These are phyloP conservation scores for Esox niger DNA, from an alignment of 2,113 vertebrate genomes.

Conservation along the genomic window DNA sequence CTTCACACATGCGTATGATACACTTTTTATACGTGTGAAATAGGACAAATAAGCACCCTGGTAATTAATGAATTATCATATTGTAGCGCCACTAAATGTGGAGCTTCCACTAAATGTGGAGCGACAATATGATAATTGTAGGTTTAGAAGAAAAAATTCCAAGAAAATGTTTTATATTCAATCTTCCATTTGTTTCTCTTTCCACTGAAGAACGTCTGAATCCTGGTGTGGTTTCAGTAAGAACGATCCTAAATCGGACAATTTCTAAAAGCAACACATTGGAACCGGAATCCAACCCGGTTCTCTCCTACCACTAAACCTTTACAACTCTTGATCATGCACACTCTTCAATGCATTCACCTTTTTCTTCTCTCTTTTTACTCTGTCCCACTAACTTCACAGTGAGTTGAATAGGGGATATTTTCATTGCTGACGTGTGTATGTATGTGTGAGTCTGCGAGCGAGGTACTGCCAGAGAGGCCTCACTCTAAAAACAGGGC, in stretches of 20 bases:
- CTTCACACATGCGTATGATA: too few relatives aligned
- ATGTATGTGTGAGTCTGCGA: too few relatives aligned
- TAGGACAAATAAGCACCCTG: too few relatives aligned
- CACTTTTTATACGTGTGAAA: too few relatives aligned
- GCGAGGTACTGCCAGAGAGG: conserved; percentile 30
- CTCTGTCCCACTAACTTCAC: too few relatives aligned
- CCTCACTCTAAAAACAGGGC: conserved; percentile 48
- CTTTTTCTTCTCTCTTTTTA: too few relatives aligned
- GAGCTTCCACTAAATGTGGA: conserved; percentile 53
- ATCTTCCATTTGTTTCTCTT: conserved; percentile 29
- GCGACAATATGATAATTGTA: too few relatives aligned
- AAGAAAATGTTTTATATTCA: conserved; percentile 1
- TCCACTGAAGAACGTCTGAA: background rate
- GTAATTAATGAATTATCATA: too few relatives aligned
- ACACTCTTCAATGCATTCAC: too few relatives aligned
- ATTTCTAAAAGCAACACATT: background rate
- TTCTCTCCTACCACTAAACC: too few relatives aligned
- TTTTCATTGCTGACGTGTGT: conserved; percentile 10
- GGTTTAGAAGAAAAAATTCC: conserved; percentile 42
- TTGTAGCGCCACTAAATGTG: conserved; percentile 37
- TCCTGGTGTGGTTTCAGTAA: conserved; percentile 8
- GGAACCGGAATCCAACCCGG: background rate
- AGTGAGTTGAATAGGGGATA: conserved; percentile 10
- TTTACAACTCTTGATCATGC: too few relatives aligned
- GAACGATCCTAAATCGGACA: background rate